These are phyloP conservation scores for Vultur gryphus DNA, from an alignment of 2,797 vertebrate genomes.

Conservation along the genomic window DNA sequence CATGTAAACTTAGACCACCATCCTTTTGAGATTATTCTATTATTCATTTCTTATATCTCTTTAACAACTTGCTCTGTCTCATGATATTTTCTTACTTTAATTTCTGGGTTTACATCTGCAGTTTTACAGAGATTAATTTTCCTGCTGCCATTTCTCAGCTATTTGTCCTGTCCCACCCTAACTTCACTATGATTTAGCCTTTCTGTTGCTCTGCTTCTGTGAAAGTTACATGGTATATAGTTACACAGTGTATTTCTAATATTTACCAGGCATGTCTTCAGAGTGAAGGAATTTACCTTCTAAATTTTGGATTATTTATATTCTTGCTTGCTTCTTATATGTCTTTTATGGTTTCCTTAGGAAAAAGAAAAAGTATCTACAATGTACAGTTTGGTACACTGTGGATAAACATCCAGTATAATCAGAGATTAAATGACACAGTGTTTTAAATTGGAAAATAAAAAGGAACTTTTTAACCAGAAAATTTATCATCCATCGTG, in stretches of 20 bases:
- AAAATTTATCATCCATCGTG: not conserved
- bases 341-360: not conserved
- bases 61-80: not conserved
- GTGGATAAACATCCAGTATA: not conserved
- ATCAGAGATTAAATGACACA: not conserved
- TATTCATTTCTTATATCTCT: not conserved
- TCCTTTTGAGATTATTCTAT: not conserved
- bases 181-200: not conserved
- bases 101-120: not conserved
- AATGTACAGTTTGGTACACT: not conserved
- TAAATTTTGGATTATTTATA: slow-evolving; percentile 40
- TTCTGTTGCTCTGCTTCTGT: not conserved
- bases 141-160: not conserved
- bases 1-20: not conserved
- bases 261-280: slow-evolving; percentile 18
- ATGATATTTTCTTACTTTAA: not conserved
- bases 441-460: not conserved
- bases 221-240: not conserved
- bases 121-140: not conserved
- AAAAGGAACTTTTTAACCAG: not conserved
- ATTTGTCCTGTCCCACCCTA: not conserved
- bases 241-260: slow-evolving; percentile 3
- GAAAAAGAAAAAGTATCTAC: not conserved
- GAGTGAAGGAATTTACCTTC: slow-evolving; percentile 35
- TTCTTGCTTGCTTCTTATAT: slow-evolving; percentile 16